Percentiles rank a stretch among this genome's conserved stretches.
Conservation (phyloP, 2,888 invertebrate species). For the Limenitis camilla region DNA sequence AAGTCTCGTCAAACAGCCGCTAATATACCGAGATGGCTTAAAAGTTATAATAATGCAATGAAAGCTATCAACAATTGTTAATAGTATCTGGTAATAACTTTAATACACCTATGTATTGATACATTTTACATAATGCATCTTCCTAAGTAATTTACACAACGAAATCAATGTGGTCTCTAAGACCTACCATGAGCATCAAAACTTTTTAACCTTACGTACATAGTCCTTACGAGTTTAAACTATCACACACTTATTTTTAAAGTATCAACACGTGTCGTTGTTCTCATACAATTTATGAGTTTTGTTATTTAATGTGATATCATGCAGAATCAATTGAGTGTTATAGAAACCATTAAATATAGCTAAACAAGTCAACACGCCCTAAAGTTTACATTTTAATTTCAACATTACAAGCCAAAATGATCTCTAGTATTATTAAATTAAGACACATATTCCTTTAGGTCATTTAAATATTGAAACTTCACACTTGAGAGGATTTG, state of each 20-base stretch:
- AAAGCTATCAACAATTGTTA: too few relatives aligned
- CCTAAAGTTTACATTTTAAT: constrained; percentile 58
- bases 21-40: too few relatives aligned
- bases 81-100: too few relatives aligned
- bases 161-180: too few relatives aligned
- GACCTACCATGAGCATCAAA: too few relatives aligned
- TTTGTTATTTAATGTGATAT: constrained; percentile 39
- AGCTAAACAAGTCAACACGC: constrained; percentile 52
- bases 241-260: constrained; percentile 33
- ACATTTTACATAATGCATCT: too few relatives aligned
- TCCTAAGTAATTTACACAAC: too few relatives aligned
- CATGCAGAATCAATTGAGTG: constrained; percentile 68
- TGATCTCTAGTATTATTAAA: constrained; percentile 18
- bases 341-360: constrained; percentile 68
- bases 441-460: constrained; percentile 13
- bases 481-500: constrained; percentile 62
- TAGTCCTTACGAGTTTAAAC: constrained; percentile 5
- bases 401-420: constrained; percentile 31
- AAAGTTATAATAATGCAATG: too few relatives aligned
- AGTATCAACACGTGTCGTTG: constrained; percentile 41
- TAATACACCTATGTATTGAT: too few relatives aligned
- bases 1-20: too few relatives aligned
- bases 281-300: constrained; percentile 47
- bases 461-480: constrained; percentile 44
- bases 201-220: too few relatives aligned